Evolutionary conservation across 2,113 vertebrate species (phyloP).

Genomic region (Crotophaga sulcirostris): DNA sequence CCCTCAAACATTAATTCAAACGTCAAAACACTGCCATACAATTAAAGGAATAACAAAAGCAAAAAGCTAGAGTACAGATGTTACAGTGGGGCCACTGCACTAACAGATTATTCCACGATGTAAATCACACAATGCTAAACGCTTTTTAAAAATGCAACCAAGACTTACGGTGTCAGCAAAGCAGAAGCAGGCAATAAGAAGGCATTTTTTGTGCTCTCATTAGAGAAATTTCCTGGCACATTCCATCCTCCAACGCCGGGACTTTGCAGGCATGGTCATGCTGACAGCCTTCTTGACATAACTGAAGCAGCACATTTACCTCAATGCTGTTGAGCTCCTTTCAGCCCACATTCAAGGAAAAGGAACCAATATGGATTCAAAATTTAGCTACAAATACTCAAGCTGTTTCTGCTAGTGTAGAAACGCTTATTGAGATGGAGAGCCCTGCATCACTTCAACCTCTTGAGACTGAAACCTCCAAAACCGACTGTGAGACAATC

Average conservation of each 20-base stretch:
- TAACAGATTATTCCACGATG: neutral
- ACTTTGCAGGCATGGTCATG: neutral
- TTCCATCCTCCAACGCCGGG: neutral
- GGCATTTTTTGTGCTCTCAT: neutral
- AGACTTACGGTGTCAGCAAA: neutral
- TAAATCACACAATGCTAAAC: neutral
- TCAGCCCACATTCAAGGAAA: neutral
- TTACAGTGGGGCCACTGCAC: neutral
- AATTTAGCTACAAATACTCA: neutral
- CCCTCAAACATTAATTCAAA: neutral
- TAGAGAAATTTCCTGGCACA: neutral
- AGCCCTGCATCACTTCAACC: neutral
- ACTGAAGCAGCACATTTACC: constrained; percentile 12
- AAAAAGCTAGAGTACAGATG: neutral
- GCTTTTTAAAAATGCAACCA: neutral
- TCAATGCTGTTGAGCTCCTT: neutral
- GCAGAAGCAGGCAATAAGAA: neutral
- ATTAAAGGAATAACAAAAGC: neutral
- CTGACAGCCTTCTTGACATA: neutral
- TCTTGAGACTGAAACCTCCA: neutral
- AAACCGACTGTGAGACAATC: neutral
- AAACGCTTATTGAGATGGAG: neutral
- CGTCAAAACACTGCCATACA: neutral
- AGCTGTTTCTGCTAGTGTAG: neutral
- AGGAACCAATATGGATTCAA: neutral